These are phyloP conservation scores for Corythornis cristatus DNA, from an alignment of 2,113 vertebrate genomes.

Conservation along the genomic window DNA sequence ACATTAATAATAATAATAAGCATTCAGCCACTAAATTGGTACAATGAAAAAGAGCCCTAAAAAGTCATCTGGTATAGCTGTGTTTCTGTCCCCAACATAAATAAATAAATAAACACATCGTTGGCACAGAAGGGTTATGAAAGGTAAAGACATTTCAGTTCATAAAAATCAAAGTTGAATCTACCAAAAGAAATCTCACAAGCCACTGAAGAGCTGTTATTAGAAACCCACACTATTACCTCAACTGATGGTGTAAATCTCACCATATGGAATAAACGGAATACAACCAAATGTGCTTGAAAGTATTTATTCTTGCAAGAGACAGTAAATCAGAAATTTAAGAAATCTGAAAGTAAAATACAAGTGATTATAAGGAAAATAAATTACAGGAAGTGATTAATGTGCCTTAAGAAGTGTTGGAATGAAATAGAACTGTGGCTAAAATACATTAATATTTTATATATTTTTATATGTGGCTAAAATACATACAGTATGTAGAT, in stretches of 20 bases:
- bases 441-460: not conserved
- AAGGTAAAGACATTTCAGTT: not conserved
- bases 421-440: not conserved
- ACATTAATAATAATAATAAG: not conserved
- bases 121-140: not conserved
- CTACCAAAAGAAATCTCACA: not conserved
- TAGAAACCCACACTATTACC: not conserved
- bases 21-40: not conserved
- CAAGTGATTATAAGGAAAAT: not conserved
- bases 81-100: not conserved
- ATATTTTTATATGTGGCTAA: not conserved
- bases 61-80: not conserved
- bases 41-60: not conserved
- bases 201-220: not conserved
- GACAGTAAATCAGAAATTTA: not conserved
- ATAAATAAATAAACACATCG: not conserved
- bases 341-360: not conserved
- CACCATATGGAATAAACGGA: not conserved
- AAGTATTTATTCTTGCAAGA: not conserved
- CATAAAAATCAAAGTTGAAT: not conserved
- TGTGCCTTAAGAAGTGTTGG: not conserved
- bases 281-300: not conserved
- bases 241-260: not conserved
- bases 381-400: not conserved
- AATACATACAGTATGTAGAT: not conserved